phyloP scores from a whole-genome alignment of 2,888 invertebrate genomes.

The Amitus sp. region DNA sequence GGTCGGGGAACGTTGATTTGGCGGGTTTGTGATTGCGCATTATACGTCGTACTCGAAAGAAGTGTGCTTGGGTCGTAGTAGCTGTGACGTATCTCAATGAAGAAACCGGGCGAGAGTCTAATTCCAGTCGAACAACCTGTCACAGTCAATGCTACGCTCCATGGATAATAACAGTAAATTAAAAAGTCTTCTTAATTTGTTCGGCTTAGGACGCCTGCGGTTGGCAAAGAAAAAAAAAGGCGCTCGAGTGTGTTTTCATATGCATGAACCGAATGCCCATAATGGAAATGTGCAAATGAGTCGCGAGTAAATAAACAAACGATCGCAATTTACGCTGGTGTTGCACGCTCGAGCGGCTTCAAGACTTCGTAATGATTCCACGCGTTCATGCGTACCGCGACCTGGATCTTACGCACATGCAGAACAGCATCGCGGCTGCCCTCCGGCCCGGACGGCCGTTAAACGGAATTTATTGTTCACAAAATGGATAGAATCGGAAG shows the following conservation, averaged over 20 bases:
- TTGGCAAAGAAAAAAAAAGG: too few species aligned
- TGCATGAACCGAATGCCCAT: conserved; percentile 31
- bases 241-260: conserved; percentile 28
- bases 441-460: conserved; percentile 16
- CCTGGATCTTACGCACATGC: conserved; percentile 57
- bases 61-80: conserved; percentile 33
- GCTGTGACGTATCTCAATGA: conserved; percentile 32
- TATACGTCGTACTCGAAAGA: conserved; percentile 22
- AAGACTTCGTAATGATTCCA: conserved; percentile 60
- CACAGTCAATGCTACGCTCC: conserved; percentile 21
- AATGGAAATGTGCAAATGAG: conserved; percentile 40
- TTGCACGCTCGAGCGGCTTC: conserved; percentile 42
- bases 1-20: conserved; percentile 39
- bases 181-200: too few species aligned
- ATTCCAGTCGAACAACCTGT: conserved; percentile 53
- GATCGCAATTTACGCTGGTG: conserved; percentile 24
- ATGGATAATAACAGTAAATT: not conserved
- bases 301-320: conserved; percentile 37
- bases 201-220: too few species aligned
- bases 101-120: conserved; percentile 44
- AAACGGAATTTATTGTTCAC: conserved; percentile 26
- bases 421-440: conserved; percentile 28
- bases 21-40: conserved; percentile 30
- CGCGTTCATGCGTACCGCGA: conserved; percentile 61
- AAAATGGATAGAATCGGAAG: conserved; percentile 6